Evolutionary conservation across 2,888 invertebrate genomes (phyloP).

Genomic region (Hydrotaea diabolus): DNA sequence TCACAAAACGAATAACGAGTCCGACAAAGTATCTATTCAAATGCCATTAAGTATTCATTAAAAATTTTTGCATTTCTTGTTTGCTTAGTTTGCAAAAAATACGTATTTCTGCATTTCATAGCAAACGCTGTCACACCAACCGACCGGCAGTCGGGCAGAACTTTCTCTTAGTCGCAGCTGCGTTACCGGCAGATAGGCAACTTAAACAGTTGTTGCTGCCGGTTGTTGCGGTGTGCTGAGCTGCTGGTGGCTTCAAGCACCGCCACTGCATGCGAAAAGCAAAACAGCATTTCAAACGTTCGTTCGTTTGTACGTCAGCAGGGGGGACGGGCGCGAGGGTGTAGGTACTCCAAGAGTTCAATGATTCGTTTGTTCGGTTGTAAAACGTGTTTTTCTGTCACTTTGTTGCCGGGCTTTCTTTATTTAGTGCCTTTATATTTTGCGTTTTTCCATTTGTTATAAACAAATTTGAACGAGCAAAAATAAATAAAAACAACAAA

Average conservation of each 20-base stretch:
- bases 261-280: neutral
- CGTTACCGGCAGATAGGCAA: slow-evolving; percentile 4
- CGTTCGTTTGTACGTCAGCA: neutral
- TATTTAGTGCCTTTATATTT: slow-evolving; percentile 42
- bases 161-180: slow-evolving; percentile 65
- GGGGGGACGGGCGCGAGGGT: neutral
- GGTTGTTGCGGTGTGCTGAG: slow-evolving; percentile 20
- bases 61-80: slow-evolving; percentile 5
- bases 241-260: slow-evolving; percentile 40
- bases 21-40: neutral
- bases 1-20: too few species aligned
- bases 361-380: slow-evolving; percentile 58
- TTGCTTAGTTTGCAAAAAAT: slow-evolving; percentile 42
- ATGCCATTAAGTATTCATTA: slow-evolving; percentile 15
- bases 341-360: slow-evolving; percentile 55
- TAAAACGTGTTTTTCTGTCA: slow-evolving; percentile 64
- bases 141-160: slow-evolving; percentile 49
- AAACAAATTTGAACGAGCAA: slow-evolving; percentile 51
- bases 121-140: slow-evolving; percentile 21
- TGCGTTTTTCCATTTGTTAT: slow-evolving; percentile 51
- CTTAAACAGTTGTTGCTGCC: neutral
- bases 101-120: slow-evolving; percentile 52
- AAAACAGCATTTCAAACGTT: slow-evolving; percentile 11
- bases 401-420: slow-evolving; percentile 41
- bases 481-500: slow-evolving; percentile 8